phyloP scores from a whole-genome alignment of 2,888 invertebrate genomes.

The Halictus quadricinctus region DNA sequence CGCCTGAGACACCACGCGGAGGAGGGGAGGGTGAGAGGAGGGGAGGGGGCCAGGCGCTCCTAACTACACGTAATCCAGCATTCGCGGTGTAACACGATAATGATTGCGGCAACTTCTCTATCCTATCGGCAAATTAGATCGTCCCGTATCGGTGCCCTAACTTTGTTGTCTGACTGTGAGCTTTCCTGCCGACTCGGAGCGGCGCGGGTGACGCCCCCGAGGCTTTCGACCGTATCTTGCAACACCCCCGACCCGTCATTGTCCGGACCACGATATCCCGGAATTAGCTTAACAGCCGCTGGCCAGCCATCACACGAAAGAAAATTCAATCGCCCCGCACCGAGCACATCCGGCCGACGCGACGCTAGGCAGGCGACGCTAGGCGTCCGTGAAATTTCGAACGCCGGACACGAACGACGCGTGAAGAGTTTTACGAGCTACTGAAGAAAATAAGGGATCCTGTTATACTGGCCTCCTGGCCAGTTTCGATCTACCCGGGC shows the following conservation, averaged over 20 bases:
- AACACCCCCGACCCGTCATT: conserved; percentile 35
- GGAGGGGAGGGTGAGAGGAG: too few relatives aligned
- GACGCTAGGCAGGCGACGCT: not conserved
- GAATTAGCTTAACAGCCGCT: conserved; percentile 63
- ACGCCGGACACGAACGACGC: conserved; percentile 41
- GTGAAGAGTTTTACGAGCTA: conserved; percentile 49
- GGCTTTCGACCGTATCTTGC: conserved; percentile 44
- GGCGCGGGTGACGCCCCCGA: conserved; percentile 55
- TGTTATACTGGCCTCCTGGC: conserved; percentile 1
- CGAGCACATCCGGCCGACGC: conserved; percentile 3
- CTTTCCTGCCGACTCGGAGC: conserved; percentile 35
- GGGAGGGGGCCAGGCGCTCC: too few relatives aligned
- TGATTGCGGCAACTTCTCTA: conserved; percentile 69
- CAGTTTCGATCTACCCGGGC: conserved; percentile 28
- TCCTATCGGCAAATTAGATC: conserved; percentile 72
- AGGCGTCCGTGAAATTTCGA: conserved; percentile 7
- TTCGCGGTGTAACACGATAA: conserved; percentile 69
- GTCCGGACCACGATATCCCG: conserved; percentile 31
- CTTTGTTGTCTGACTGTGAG: conserved; percentile 64
- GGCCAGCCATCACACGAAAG: conserved; percentile 44
- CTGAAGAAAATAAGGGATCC: conserved; percentile 26
- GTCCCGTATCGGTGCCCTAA: conserved; percentile 70
- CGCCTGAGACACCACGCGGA: conserved; percentile 6
- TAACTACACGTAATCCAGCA: conserved; percentile 51
- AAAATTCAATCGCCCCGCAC: conserved; percentile 63